Evolutionary conservation across 1,140 invertebrate genomes (phyloP).

Genomic region (Lordiphosa stackelbergi): DNA sequence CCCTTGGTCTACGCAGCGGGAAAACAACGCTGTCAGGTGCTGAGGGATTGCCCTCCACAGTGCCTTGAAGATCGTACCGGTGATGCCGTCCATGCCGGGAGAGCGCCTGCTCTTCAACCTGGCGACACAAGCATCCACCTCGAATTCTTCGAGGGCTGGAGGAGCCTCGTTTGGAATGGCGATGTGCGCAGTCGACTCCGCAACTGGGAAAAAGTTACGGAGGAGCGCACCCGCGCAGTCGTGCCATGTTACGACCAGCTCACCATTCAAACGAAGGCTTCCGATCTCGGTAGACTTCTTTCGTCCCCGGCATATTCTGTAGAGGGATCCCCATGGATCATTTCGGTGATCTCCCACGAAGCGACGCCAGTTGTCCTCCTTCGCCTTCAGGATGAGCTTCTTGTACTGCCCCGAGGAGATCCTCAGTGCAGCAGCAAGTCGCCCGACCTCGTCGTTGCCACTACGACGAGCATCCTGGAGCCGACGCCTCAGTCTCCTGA

Average conservation of each 20-base stretch:
- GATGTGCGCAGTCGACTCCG: constrained; percentile 11
- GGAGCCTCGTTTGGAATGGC: constrained; percentile 4
- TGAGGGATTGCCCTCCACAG: constrained; percentile 8
- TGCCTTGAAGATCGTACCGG: constrained; percentile 22
- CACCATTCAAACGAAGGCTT: constrained; percentile 11
- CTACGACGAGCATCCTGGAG: no score
- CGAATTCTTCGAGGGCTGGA: constrained; percentile 1
- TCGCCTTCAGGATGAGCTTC: no score
- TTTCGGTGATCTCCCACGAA: constrained; percentile 23
- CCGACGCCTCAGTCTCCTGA: no score
- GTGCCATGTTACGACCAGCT: constrained; percentile 14
- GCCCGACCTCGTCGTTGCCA: no score
- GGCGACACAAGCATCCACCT: constrained; percentile 16
- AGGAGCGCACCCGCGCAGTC: constrained; percentile 14
- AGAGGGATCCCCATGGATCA: constrained; percentile 26
- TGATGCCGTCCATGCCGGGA: constrained; percentile 21
- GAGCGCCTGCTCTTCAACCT: constrained; percentile 22
- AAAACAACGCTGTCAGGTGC: constrained; percentile 12
- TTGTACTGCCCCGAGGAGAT: no score
- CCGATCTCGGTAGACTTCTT: constrained; percentile 4
- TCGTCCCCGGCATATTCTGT: constrained; percentile 24
- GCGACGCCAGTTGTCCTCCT: constrained; percentile 16
- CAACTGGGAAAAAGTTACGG: constrained; percentile 4
- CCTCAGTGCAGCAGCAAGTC: background rate
- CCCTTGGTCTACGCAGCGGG: constrained; percentile 9